A percentile compares a stretch with the other conserved stretches of the same genome.
These are phyloP conservation scores for Diglossa cyanea DNA, from an alignment of 2,797 vertebrate genomes.

Conservation along the genomic window DNA sequence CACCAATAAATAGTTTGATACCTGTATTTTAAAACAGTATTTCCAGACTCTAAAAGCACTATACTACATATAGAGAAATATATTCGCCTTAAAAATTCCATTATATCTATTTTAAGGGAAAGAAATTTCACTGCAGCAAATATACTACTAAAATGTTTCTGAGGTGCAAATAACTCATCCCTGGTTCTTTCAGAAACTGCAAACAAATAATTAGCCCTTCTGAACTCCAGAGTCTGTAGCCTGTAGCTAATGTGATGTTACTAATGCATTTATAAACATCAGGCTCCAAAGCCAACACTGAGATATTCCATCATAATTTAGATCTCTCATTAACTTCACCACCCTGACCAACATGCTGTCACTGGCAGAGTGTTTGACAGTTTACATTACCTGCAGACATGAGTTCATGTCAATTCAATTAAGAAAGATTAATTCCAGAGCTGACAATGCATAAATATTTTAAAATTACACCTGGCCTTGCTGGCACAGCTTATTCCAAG, in stretches of 20 bases:
- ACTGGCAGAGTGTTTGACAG: conserved; percentile 60
- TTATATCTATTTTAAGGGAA: neutral
- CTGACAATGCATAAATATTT: conserved; percentile 72
- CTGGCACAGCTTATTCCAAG: conserved; percentile 52
- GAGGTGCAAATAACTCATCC: neutral
- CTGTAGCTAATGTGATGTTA: conserved; percentile 55
- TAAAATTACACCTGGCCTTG: conserved; percentile 69
- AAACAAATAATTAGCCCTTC: conserved; percentile 48
- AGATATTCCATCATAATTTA: conserved; percentile 63
- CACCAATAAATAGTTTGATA: neutral
- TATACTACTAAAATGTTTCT: neutral
- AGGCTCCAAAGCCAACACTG: conserved; percentile 40
- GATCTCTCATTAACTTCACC: conserved; percentile 63
- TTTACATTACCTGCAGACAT: conserved; percentile 74
- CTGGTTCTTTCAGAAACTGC: neutral
- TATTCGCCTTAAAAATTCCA: neutral
- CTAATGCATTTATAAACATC: conserved; percentile 61
- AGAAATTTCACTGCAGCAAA: neutral
- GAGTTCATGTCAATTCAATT: conserved; percentile 64
- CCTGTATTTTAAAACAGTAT: neutral
- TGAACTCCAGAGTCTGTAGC: conserved; percentile 22
- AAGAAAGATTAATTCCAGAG: conserved; percentile 70
- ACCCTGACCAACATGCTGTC: conserved; percentile 64
- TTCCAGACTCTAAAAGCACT: neutral
- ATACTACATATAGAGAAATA: neutral